These are phyloP conservation scores for Heliconius ismenius DNA, from an alignment of 2,888 invertebrate species.

Conservation along the genomic window DNA sequence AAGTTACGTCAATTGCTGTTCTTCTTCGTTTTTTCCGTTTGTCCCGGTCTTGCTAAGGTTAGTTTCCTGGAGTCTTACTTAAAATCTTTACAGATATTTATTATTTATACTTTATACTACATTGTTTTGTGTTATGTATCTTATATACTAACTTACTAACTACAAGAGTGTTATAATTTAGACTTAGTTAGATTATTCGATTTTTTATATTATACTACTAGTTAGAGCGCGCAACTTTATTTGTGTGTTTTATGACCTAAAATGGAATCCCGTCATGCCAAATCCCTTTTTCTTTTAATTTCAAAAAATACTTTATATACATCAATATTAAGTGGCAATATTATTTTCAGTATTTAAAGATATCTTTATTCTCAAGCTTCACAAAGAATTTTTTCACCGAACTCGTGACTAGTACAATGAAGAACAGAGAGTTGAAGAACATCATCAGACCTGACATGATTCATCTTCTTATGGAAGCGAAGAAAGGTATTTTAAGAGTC, in stretches of 20 bases:
- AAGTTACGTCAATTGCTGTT: constrained; percentile 47
- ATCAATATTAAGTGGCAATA: background rate
- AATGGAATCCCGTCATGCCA: no score
- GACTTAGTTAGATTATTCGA: no score
- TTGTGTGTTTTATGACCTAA: no score
- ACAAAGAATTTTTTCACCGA: constrained; percentile 61
- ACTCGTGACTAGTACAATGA: constrained; percentile 61
- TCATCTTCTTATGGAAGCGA: constrained; percentile 76
- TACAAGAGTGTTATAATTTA: no score
- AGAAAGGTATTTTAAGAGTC: constrained; percentile 53
- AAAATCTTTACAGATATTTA: no score
- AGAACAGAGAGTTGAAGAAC: constrained; percentile 59
- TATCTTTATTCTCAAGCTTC: constrained; percentile 47
- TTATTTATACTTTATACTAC: no score
- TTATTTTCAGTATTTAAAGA: constrained; percentile 48
- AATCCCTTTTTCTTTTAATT: no score
- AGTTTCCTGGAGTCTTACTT: background rate
- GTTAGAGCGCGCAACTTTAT: no score
- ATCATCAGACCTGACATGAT: constrained; percentile 75
- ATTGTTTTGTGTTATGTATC: no score
- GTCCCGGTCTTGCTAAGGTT: constrained; percentile 42
- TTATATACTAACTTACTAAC: no score
- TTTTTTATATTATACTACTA: no score
- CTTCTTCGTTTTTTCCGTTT: constrained; percentile 46
- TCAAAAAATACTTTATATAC: no score